Conservation (phyloP, 2,113 vertebrate genomes). For the Chionomys nivalis region DNA sequence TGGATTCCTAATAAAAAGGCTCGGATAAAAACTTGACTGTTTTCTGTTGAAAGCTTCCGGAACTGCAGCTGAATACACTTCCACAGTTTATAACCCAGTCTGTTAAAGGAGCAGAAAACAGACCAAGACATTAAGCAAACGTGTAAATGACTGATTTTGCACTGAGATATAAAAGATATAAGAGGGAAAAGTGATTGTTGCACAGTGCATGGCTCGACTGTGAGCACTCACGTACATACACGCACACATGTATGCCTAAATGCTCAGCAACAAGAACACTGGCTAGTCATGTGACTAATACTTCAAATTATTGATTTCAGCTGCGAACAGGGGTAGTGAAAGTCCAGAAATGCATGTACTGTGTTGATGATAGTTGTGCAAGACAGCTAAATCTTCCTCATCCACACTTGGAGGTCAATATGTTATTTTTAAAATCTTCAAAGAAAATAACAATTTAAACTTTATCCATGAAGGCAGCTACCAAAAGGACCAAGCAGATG, state of each 20-base stretch:
- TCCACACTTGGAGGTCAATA: neutral
- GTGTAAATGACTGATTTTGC: neutral
- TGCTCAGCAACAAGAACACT: neutral
- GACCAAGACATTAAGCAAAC: neutral
- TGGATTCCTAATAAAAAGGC: neutral
- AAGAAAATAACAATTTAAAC: neutral
- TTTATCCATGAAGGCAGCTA: neutral
- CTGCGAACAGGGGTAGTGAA: neutral
- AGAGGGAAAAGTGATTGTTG: neutral
- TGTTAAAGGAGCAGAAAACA: neutral
- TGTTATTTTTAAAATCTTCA: neutral
- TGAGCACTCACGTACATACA: neutral
- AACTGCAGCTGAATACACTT: neutral
- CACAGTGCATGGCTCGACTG: neutral
- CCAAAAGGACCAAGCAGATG: neutral
- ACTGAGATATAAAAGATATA: neutral
- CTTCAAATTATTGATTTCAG: neutral
- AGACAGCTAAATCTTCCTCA: neutral
- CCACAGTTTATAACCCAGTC: neutral
- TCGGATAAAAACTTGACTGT: no score
- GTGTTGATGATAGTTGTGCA: neutral
- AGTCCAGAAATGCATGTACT: neutral
- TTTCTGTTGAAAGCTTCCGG: neutral
- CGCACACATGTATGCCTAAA: no score
- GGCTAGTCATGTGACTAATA: neutral